Base-by-base conservation (phyloP, 2,113 vertebrate species). In the Proteles cristata region DNA sequence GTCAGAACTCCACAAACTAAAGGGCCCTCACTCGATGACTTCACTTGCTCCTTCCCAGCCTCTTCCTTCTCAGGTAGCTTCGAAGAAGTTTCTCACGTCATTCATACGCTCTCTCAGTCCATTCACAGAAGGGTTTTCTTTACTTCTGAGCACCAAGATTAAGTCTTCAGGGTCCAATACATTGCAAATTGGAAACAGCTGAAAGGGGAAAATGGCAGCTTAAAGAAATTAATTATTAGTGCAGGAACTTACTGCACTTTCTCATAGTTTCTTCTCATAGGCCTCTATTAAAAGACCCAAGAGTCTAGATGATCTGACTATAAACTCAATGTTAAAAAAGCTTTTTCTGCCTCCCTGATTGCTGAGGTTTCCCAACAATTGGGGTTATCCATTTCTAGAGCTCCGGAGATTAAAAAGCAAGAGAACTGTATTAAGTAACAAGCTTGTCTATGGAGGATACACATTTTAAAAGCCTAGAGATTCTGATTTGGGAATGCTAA, bases 401-500 rank as follows among this genome's bases (percentile, higher is more conserved):
- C n/a, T 93, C 93, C 94, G 71, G 58, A 48, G 23, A 19, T 94
- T 68, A 94, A 48, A 93, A 89, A 88, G 45, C 0, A 80, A 25
- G 35, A 85, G 35, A 85, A 69, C 93, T 95, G 92, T 50, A 25
- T 96, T 97, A 91, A 94, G 58, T 88, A 88, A 81, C 14, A 53
- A 55, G 63, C 15, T 89, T 39, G 39, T 93, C 23, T 96, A 6
- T 10, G 39, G 23, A 92, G 53, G 14, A 93, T 66, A 71, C 19
- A 63, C 5, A 71, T 82, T 93, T 88, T 83, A 94, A 97, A 90
- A 88, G 94, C 81, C 45, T 74, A 26, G 50, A 73, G 39, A 88
- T 58, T 53, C 66, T 94, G 65, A 61, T 84, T 94, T 97, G 93
- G 95, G 96, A 96, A 97, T 95, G 69, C 92, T 93, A 39, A 61